Evolutionary conservation across 2,888 invertebrate genomes (phyloP), one percentile per base, ranked within the genome.

Genomic region (Tetranychus truncatus): DNA sequence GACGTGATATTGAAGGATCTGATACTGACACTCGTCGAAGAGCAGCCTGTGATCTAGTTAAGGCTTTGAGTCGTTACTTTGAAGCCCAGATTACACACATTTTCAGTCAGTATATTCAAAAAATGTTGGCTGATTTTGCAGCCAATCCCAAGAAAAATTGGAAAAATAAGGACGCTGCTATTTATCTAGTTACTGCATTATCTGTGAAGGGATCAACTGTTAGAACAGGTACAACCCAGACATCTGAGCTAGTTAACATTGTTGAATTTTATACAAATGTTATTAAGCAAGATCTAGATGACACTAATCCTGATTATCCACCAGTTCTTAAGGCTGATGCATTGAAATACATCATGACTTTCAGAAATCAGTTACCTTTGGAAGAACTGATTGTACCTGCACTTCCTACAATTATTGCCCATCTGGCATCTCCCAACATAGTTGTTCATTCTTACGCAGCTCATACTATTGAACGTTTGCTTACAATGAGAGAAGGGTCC

Each of bases 371-470:
- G 80, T 82, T 84, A 76, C 85, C 99, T 77, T 91, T 93, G 0
- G 87, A 87, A 73, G 90, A 92, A 78, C 85, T 90, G 15, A 85
- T 96, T 66, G 82, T 89, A 71, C 86, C 87, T 3, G 87, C 89
- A 21, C 83, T 97, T 75, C 92, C 94, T 0, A 86, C 89, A 77
- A 83, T 96, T 80, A 88, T 94, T 65, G 86, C 87, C 18, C 90
- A 92, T 83, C 85, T 97, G 77, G 83, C 85, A 21, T 87, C 91
- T 1, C 87, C 88, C 44, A 90, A 89, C 82, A 88, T 89, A 72
- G 96, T 99, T 8, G 92, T 96, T 11, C 92, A 94, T 81, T 94
- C 93, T 66, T 99, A 99, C 84, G 92, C 94, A 0, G 95, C 96
- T 7, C 91, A 91, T 82, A 88, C 91, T 1, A 85, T 95, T 66